These are phyloP conservation scores for Zoanthus gigantus DNA, from an alignment of 92 coral and sea anemone species.

Conservation along the genomic window DNA sequence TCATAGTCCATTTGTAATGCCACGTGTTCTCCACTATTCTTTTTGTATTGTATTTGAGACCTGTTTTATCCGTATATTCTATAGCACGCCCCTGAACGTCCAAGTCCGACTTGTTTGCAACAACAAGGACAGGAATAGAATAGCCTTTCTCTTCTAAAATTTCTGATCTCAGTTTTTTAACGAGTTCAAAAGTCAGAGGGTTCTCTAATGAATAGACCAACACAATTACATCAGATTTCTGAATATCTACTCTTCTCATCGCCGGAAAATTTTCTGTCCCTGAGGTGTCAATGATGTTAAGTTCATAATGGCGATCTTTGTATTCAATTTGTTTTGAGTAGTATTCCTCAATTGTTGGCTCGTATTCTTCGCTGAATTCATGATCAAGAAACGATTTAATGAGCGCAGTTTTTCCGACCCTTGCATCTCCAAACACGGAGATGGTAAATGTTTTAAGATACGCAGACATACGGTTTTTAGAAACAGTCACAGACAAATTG, in stretches of 20 bases:
- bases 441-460: conserved; percentile 78
- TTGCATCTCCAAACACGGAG: conserved; percentile 82
- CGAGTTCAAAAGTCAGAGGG: conserved; percentile 75
- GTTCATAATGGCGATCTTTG: conserved; percentile 82
- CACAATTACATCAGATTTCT: conserved; percentile 81
- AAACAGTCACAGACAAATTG: neutral
- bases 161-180: conserved; percentile 72
- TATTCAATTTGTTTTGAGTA: conserved; percentile 76
- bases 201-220: conserved; percentile 86
- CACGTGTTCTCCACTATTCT: conserved; percentile 75
- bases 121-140: conserved; percentile 78
- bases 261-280: conserved; percentile 94
- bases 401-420: conserved; percentile 85
- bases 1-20: conserved; percentile 77
- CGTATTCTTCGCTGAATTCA: conserved; percentile 72
- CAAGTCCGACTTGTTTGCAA: conserved; percentile 87
- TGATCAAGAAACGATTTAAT: conserved; percentile 76
- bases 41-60: conserved; percentile 67
- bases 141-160: conserved; percentile 75
- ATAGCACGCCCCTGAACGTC: conserved; percentile 72
- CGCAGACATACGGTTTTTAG: conserved; percentile 68
- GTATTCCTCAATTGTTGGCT: conserved; percentile 86
- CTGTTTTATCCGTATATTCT: conserved; percentile 64
- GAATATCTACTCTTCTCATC: conserved; percentile 85
- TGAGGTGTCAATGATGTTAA: conserved; percentile 88